Percentiles rank a stretch among this genome's conserved stretches.
Evolutionary conservation across 2,888 invertebrate genomes (phyloP).

Genomic region (Dascillus cervinus): DNA sequence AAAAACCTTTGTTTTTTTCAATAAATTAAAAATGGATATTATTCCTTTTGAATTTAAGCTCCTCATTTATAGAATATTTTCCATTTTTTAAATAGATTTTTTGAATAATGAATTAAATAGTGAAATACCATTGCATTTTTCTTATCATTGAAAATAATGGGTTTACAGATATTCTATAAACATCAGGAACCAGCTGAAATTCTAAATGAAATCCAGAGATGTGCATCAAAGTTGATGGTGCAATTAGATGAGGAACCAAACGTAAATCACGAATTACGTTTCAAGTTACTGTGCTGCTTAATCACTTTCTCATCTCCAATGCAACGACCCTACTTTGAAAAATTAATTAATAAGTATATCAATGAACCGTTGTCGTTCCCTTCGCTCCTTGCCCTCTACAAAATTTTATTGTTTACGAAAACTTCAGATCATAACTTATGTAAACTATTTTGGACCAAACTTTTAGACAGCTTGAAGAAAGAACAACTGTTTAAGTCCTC

Average conservation of each 20-base stretch:
- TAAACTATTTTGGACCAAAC: constrained; percentile 44
- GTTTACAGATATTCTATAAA: constrained; percentile 39
- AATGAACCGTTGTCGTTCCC: constrained; percentile 29
- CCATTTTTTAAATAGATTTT: no score
- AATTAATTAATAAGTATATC: constrained; percentile 33
- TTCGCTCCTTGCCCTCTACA: constrained; percentile 39
- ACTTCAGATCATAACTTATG: constrained; percentile 42
- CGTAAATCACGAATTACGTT: constrained; percentile 20
- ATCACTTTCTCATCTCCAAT: constrained; percentile 42
- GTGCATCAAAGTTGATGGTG: constrained; percentile 36
- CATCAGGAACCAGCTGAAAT: constrained; percentile 47
- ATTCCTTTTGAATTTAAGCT: no score
- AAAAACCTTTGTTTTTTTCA: no score
- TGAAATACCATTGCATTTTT: no score
- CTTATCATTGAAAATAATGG: no score
- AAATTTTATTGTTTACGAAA: constrained; percentile 44
- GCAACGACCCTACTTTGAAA: constrained; percentile 39
- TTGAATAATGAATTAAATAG: no score
- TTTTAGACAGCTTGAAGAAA: no score
- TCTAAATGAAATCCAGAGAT: constrained; percentile 38
- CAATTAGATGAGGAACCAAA: constrained; percentile 30
- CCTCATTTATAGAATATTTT: no score
- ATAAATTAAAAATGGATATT: no score
- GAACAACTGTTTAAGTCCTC: no score
- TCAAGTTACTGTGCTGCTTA: constrained; percentile 41